phyloP scores from a whole-genome alignment of 2,888 invertebrate genomes.

The Euzophera pinguis region DNA sequence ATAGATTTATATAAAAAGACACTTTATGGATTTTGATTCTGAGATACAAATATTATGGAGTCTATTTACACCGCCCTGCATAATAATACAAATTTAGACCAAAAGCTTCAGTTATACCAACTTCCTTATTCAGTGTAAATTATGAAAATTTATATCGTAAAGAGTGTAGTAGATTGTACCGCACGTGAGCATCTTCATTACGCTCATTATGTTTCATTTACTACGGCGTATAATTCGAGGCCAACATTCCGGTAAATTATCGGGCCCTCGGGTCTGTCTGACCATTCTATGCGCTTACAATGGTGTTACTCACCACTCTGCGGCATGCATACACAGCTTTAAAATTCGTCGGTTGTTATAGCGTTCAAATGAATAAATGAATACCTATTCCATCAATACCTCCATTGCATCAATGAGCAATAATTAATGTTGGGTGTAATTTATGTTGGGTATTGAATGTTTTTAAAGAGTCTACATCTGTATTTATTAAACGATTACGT shows the following conservation, averaged over 20 bases:
- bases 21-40: too few species aligned
- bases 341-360: conserved; percentile 40
- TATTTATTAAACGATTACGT: too few species aligned
- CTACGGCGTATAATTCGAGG: conserved; percentile 28
- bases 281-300: conserved; percentile 33
- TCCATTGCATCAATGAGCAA: conserved; percentile 27
- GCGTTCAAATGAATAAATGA: conserved; percentile 46
- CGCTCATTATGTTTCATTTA: conserved; percentile 29
- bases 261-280: conserved; percentile 27
- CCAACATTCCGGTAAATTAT: conserved; percentile 39
- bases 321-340: conserved; percentile 32
- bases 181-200: conserved; percentile 18
- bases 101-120: not conserved
- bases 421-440: conserved; percentile 29
- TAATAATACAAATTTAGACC: too few species aligned
- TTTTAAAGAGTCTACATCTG: too few species aligned
- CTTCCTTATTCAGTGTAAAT: conserved; percentile 11
- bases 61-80: too few species aligned
- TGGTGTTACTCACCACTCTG: conserved; percentile 39
- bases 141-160: conserved; percentile 8
- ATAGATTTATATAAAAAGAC: too few species aligned
- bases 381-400: conserved; percentile 38
- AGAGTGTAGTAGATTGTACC: conserved; percentile 5
- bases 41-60: too few species aligned
- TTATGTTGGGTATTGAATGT: conserved; percentile 34